Conservation (phyloP, 2,888 invertebrate genomes). For the Seladonia tumulorum region DNA sequence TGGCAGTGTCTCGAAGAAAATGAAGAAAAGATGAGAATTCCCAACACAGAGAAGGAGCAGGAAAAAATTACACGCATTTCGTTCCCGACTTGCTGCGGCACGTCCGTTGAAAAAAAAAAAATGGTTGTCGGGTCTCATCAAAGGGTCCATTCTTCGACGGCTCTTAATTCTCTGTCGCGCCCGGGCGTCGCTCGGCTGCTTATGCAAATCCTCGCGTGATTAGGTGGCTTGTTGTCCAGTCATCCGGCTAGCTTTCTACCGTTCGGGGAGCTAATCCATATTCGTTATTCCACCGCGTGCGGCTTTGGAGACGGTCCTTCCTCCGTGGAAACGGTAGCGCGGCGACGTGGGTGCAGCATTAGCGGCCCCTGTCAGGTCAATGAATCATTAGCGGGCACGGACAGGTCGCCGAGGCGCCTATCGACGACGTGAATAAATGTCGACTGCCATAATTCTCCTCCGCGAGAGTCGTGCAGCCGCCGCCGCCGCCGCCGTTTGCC, state of each 20-base stretch:
- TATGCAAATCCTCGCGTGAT: conserved; percentile 58
- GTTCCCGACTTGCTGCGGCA: background rate
- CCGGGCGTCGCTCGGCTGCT: conserved; percentile 14
- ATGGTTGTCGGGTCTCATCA: background rate
- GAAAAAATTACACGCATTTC: background rate
- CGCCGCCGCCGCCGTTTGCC: conserved; percentile 16
- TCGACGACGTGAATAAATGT: conserved; percentile 77
- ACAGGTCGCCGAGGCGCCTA: conserved; percentile 72
- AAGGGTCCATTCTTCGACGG: conserved; percentile 13
- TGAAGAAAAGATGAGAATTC: background rate
- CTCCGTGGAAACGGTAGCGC: conserved; percentile 68
- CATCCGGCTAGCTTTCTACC: conserved; percentile 39
- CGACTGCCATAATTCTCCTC: conserved; percentile 75
- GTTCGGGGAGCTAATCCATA: conserved; percentile 51
- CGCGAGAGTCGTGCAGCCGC: conserved; percentile 40
- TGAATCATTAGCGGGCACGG: conserved; percentile 75
- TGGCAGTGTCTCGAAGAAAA: too few relatives aligned
- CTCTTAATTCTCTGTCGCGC: conserved; percentile 25
- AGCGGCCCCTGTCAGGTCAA: conserved; percentile 73
- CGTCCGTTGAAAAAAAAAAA: background rate
- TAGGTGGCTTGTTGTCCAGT: conserved; percentile 50
- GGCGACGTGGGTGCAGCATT: conserved; percentile 72
- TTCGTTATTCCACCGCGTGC: conserved; percentile 41
- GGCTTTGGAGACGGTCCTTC: conserved; percentile 29
- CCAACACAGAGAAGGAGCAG: too few relatives aligned